Evolutionary conservation across 92 coral and sea anemone species (phyloP).

Genomic region (Parazoanthus atlanticus): DNA sequence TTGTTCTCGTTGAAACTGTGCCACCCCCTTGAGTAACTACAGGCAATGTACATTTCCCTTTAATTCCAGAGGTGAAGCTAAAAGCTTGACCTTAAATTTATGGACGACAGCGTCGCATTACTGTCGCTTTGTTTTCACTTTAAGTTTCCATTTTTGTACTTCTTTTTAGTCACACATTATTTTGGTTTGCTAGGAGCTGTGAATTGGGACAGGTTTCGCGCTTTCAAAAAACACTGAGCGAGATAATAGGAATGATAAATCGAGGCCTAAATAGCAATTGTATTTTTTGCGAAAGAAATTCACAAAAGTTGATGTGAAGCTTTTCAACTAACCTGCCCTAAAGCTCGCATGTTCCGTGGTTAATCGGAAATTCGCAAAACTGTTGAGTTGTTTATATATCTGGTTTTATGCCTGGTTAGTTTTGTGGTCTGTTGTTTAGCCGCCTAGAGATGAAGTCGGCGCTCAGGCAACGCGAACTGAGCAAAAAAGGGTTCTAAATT

Average conservation of each 20-base stretch:
- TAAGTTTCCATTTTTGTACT: not conserved
- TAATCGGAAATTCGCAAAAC: not conserved
- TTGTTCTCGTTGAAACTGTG: not conserved
- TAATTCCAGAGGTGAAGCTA: not conserved
- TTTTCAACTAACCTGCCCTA: not conserved
- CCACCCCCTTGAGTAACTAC: not conserved
- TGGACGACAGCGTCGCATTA: not conserved
- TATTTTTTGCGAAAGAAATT: not conserved
- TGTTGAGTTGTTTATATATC: not conserved
- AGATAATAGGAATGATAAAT: too few species aligned
- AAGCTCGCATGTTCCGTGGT: not conserved
- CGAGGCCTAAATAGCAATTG: not conserved
- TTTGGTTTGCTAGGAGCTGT: not conserved
- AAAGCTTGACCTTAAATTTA: not conserved
- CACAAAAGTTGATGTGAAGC: not conserved
- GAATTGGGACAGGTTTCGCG: not conserved
- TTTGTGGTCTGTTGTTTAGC: too few species aligned
- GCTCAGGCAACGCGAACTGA: too few species aligned
- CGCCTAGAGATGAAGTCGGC: too few species aligned
- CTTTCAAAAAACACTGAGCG: not conserved
- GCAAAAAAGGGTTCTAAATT: too few species aligned
- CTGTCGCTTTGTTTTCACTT: not conserved
- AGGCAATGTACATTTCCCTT: not conserved
- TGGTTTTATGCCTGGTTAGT: too few species aligned
- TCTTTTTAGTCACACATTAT: not conserved